A percentile compares a stretch with the other conserved stretches of the same genome.
These are phyloP conservation scores for Phoxinus dragarum DNA, from an alignment of 2,797 vertebrate genomes.

Conservation along the genomic window DNA sequence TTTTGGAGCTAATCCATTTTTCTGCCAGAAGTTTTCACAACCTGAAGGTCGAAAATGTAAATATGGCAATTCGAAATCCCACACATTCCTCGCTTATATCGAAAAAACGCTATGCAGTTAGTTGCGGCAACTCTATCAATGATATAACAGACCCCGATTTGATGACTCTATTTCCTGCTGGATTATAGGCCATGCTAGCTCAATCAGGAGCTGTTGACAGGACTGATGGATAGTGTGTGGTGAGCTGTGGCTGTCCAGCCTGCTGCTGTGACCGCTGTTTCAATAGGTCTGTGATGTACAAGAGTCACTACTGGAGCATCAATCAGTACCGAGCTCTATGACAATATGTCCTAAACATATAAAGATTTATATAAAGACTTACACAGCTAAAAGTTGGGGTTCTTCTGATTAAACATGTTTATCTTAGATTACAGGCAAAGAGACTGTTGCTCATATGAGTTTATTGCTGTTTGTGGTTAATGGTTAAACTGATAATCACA, in stretches of 20 bases:
- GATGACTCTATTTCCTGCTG: constrained; percentile 25
- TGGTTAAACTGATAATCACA: no score
- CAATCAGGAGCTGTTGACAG: constrained; percentile 50
- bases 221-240: constrained; percentile 49
- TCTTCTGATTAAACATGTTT: neutral
- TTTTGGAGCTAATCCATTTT: neutral
- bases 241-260: constrained; percentile 19
- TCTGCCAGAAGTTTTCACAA: constrained; percentile 12
- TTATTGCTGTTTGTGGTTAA: neutral
- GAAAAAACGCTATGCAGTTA: neutral
- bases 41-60: constrained; percentile 17
- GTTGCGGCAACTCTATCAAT: constrained; percentile 31
- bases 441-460: neutral
- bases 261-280: constrained; percentile 2
- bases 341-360: constrained; percentile 7
- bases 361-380: neutral
- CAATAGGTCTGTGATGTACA: constrained; percentile 32
- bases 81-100: neutral
- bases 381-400: neutral
- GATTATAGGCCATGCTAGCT: constrained; percentile 13
- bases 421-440: neutral
- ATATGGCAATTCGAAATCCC: neutral
- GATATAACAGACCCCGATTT: constrained; percentile 51
- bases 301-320: neutral
- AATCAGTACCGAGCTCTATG: neutral